Percentiles rank a stretch among this genome's conserved stretches.
Conservation (phyloP, 2,888 invertebrate genomes). For the Nematopogon swammerdamellus region DNA sequence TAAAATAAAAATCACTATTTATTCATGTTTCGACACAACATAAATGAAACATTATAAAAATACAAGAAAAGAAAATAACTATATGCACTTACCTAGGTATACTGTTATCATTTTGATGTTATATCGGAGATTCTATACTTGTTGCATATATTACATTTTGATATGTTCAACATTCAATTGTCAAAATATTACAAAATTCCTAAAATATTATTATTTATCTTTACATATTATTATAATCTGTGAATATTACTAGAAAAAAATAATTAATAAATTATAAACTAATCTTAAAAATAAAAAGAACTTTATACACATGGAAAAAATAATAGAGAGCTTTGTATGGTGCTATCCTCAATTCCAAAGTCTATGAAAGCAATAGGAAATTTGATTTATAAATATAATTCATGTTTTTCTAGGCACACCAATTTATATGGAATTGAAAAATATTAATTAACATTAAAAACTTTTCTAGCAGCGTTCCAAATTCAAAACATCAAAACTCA, state of each 20-base stretch:
- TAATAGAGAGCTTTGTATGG: not conserved
- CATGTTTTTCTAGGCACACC: too few relatives aligned
- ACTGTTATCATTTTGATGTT: too few relatives aligned
- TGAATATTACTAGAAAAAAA: not conserved
- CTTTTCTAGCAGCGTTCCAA: too few relatives aligned
- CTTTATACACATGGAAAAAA: not conserved
- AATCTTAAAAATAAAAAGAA: not conserved
- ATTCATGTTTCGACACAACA: slow-evolving; percentile 48
- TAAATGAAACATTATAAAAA: slow-evolving; percentile 37
- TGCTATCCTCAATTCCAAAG: not conserved
- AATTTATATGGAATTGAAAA: too few relatives aligned
- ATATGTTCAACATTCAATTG: not conserved
- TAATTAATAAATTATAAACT: not conserved
- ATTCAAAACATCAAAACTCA: too few relatives aligned
- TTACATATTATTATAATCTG: not conserved
- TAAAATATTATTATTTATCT: not conserved
- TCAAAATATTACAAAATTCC: not conserved
- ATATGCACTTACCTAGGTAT: too few relatives aligned
- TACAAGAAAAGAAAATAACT: slow-evolving; percentile 30
- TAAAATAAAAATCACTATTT: slow-evolving; percentile 54
- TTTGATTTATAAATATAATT: not conserved
- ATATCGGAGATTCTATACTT: not conserved
- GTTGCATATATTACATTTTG: not conserved
- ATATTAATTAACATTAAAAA: too few relatives aligned
- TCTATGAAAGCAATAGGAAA: too few relatives aligned